Base-by-base conservation (phyloP, 2,797 vertebrate species). In the Brachymystax lenok region DNA sequence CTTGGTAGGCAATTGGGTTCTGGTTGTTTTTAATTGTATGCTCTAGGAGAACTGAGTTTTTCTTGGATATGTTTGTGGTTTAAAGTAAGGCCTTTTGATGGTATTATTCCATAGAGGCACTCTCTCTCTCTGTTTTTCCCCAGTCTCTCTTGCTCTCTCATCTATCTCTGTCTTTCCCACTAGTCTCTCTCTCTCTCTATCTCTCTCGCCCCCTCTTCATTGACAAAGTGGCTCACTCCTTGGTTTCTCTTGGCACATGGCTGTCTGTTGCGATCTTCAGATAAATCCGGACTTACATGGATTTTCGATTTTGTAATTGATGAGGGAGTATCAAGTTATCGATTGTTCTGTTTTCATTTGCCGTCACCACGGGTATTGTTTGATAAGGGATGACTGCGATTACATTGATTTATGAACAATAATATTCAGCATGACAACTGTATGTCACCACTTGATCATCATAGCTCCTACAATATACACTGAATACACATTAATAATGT, bases 211-310 rank as follows among this genome's bases (percentile, higher is more conserved):
- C 30, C 51, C 52, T 64, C 30, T 4, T 24, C 16, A 54, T 10
- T 19, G 17, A 35, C 35, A 17, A 8, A 33, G 3, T 30, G 66
- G 66, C 67, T 17, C 28, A 67, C 10, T 67, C 5, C 64, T 17
- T 19, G 27, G 79, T 87, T 91, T 85, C 71, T 84, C 68, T 87
- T 90, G 91, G 88, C 84, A 71, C 56, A 30, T 46, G 30, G 64
- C 28, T 77, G 74, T 8, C 70, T 75, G 71, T 76, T 81, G 79
- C 87, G 84, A 86, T 81, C 88, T 87, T 83, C 80, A 79, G 73
- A 80, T 77, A 67, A 67, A 77, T 77, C 52, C 6, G 77, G 75
- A 83, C 77, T 74, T 63, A 12, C 74, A 61, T 77, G 77, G 84
- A n/a, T 14, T 81, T 77, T 51, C 76, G 27, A 30, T 81, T 82